Evolutionary conservation across 2,113 vertebrate species (phyloP).

Genomic region (Henicopernis longicauda): DNA sequence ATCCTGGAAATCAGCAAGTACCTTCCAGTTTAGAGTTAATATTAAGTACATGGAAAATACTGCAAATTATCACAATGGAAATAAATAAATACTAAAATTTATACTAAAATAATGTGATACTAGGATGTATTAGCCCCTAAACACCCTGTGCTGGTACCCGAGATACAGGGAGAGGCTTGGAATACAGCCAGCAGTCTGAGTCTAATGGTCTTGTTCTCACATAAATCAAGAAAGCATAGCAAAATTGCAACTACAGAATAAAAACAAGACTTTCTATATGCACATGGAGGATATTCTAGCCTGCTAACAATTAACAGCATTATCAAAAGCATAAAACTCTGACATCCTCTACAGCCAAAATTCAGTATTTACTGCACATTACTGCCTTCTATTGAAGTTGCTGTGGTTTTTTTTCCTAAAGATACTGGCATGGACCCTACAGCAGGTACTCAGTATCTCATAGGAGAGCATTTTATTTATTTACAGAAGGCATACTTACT

Average conservation of each 20-base stretch:
- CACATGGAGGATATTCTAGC: not conserved
- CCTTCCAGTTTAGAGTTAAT: not conserved
- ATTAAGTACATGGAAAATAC: not conserved
- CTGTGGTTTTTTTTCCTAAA: accelerated
- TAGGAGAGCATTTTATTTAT: not conserved
- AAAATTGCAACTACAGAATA: not conserved
- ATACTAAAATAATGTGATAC: not conserved
- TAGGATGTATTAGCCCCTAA: not conserved
- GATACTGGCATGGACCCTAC: not conserved
- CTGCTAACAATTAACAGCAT: not conserved
- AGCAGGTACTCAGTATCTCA: not conserved
- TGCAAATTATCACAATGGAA: not conserved
- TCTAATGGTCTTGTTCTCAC: not conserved
- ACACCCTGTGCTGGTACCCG: not conserved
- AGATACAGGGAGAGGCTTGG: not conserved
- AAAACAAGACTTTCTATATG: not conserved
- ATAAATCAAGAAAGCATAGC: not conserved
- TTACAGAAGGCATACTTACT: not conserved
- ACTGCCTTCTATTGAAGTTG: not conserved
- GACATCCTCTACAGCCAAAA: not conserved
- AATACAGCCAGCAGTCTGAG: not conserved
- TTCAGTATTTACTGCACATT: not conserved
- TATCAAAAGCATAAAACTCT: not conserved
- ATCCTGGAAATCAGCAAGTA: not conserved
- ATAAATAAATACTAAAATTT: not conserved